phyloP scores from a whole-genome alignment of 2,888 invertebrate genomes.

The Oligia strigilis region DNA sequence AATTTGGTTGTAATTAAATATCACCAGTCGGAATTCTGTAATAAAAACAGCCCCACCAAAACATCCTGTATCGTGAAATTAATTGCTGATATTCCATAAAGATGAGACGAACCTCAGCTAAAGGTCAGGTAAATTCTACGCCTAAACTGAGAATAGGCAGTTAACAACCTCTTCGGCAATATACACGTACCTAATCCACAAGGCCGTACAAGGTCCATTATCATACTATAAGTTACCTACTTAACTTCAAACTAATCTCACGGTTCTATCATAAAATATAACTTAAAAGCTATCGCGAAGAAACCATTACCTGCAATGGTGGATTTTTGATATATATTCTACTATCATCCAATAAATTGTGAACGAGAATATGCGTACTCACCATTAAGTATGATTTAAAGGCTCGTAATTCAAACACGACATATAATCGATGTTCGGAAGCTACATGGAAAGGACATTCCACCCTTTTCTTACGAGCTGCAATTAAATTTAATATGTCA shows the following conservation, averaged over 20 bases:
- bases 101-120: background rate
- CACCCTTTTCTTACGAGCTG: constrained; percentile 63
- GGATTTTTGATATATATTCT: constrained; percentile 82
- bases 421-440: constrained; percentile 80
- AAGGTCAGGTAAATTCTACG: constrained; percentile 22
- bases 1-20: constrained; percentile 33
- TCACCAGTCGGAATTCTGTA: background rate
- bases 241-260: constrained; percentile 59
- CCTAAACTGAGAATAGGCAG: constrained; percentile 38
- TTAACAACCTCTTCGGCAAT: constrained; percentile 37
- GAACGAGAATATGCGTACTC: constrained; percentile 86
- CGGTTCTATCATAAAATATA: constrained; percentile 65
- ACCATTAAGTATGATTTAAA: constrained; percentile 88
- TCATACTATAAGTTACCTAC: constrained; percentile 50
- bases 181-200: constrained; percentile 47
- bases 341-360: constrained; percentile 83
- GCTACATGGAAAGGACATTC: constrained; percentile 77
- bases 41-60: background rate
- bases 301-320: constrained; percentile 74
- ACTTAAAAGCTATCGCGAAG: constrained; percentile 68
- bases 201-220: constrained; percentile 40
- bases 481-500: constrained; percentile 64
- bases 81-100: constrained; percentile 12
- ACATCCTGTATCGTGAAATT: background rate
- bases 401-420: constrained; percentile 82